phyloP scores from a whole-genome alignment of 92 coral and sea anemone species.

The Scolanthus callimorphus region DNA sequence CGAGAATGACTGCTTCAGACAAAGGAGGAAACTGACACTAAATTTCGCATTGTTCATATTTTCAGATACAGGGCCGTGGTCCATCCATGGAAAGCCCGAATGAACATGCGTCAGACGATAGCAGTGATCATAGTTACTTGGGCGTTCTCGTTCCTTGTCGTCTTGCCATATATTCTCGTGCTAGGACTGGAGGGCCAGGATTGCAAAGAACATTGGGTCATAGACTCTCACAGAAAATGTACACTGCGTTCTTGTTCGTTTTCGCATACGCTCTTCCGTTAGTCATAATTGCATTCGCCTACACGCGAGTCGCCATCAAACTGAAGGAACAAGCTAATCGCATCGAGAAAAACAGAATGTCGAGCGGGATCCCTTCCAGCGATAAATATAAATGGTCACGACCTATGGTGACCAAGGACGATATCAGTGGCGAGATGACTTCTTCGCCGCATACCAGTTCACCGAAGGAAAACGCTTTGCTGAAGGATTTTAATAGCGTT shows the following conservation, averaged over 20 bases:
- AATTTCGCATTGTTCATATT: too few species aligned
- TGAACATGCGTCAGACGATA: constrained; percentile 54
- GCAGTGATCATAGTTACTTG: constrained; percentile 54
- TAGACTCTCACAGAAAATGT: constrained; percentile 47
- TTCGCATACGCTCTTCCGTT: constrained; percentile 71
- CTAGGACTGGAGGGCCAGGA: constrained; percentile 32
- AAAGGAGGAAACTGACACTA: too few species aligned
- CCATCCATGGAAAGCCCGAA: constrained; percentile 70
- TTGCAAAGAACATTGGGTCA: constrained; percentile 67
- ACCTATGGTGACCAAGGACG: constrained; percentile 14
- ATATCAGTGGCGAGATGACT: constrained; percentile 29
- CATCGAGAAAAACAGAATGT: constrained; percentile 43
- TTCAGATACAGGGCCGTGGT: constrained; percentile 87
- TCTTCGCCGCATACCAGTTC: constrained; percentile 27
- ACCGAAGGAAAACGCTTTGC: constrained; percentile 6
- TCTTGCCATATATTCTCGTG: constrained; percentile 67
- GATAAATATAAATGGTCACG: constrained; percentile 34
- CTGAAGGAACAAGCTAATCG: constrained; percentile 68
- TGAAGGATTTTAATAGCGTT: constrained; percentile 23
- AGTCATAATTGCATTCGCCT: constrained; percentile 68
- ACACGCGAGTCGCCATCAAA: constrained; percentile 69
- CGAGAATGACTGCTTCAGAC: too few species aligned
- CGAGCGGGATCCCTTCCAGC: constrained; percentile 43
- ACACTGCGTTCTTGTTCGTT: constrained; percentile 65
- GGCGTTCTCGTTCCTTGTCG: constrained; percentile 60